phyloP scores from a whole-genome alignment of 2,797 vertebrate species.

The Labeo calbasu region DNA sequence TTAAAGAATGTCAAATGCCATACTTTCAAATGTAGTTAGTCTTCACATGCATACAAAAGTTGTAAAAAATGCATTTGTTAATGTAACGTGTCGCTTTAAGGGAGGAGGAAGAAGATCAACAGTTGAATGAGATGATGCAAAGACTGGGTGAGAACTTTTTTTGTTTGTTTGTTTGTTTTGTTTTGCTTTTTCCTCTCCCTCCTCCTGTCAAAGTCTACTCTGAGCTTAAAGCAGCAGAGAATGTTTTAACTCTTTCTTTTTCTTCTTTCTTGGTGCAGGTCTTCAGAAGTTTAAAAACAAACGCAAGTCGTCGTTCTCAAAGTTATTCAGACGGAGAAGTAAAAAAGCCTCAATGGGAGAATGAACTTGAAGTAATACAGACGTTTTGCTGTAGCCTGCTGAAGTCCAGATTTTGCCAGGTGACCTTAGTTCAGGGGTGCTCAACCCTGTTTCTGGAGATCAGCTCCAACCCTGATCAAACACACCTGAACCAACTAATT shows the following conservation, averaged over 20 bases:
- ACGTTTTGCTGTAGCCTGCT: background rate
- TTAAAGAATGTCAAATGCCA: background rate
- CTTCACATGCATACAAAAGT: background rate
- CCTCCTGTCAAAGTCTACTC: background rate
- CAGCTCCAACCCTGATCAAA: too few species aligned
- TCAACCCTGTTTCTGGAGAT: too few species aligned
- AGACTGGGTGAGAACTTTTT: constrained; percentile 79
- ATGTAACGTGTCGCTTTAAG: constrained; percentile 70
- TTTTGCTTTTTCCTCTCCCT: background rate
- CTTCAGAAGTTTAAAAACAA: constrained; percentile 75
- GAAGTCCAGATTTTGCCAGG: background rate
- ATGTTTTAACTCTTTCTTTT: background rate
- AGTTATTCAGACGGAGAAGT: constrained; percentile 78
- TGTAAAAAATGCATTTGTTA: background rate
- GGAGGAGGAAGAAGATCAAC: constrained; percentile 91
- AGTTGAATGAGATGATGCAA: constrained; percentile 90
- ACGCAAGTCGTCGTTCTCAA: constrained; percentile 78
- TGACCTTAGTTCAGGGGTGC: background rate
- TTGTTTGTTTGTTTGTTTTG: background rate
- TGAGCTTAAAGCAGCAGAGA: background rate
- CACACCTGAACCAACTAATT: too few species aligned
- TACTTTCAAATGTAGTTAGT: background rate
- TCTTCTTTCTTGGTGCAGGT: constrained; percentile 64
- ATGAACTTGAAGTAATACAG: constrained; percentile 29
- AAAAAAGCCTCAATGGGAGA: constrained; percentile 72